Evolutionary conservation across 2,888 invertebrate species (phyloP), one percentile per base, ranked within the genome.

Genomic region (Tyria jacobaeae): DNA sequence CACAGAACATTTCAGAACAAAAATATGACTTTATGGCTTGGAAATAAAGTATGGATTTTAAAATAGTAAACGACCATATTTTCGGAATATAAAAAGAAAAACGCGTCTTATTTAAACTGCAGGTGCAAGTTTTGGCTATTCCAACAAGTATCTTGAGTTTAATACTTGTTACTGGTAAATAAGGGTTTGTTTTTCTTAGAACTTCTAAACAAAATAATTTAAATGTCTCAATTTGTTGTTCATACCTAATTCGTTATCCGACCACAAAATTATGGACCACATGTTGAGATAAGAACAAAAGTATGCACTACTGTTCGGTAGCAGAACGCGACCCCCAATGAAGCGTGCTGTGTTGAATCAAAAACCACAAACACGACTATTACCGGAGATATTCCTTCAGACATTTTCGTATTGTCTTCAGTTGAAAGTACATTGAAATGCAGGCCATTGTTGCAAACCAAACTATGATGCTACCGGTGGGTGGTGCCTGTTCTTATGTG

Each of bases 401-500:
- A 81, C 74, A 66, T 68, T 44, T 66, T 41, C 21, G 70, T 78
- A 75, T 87, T 88, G 87, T 88, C 80, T 87, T 80, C 80, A 75
- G 77, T 82, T 76, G 82, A 78, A 75, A 70, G 71, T 79, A 72
- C 72, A 72, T 80, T 81, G 84, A 79, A 82, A 79, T 84, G 73
- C 73, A 74, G 73, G 69, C 74, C 76, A 88, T 92, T 91, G 90
- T 91, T 85, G 76, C 75, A 80, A 84, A 90, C 91, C 90, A 87
- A 86, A 89, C 84, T 88, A 90, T 93, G 81, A 93, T 92, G 86
- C 84, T 87, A 87, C 83, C 89, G 86, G 89, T 92, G 89, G 92
- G 92, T 88, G 92, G 92, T 80, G 77, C 64, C 68, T 63, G 76
- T 86, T 83, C 80, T 80, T 71, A 66, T 71, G 71, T 68, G 68